Evolutionary conservation across 2,888 invertebrate species (phyloP), one percentile per base, ranked within the genome.

Genomic region (Drepanosiphum platanoidis): DNA sequence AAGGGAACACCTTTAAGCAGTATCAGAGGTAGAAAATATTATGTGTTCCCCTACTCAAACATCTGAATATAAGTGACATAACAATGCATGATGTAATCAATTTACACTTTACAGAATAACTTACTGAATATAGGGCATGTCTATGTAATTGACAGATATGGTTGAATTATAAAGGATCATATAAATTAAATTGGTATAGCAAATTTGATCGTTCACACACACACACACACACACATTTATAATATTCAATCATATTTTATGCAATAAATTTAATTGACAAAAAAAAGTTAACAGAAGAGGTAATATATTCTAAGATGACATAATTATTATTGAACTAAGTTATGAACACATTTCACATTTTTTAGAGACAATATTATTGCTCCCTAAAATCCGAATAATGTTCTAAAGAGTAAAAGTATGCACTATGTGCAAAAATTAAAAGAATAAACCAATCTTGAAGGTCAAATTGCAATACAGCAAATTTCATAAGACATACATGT

Each of bases 201-300:
- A 61, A 61, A 27, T 1, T 61, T 27, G 27, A 3, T 36, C 11
- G 15, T 52, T 36, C 70, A 4, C 9, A 61, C 61, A 61, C 22
- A 58, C 18, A 42, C 36, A 52, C 8, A 11, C 39, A 72, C 7
- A 46, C 42, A 18, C 30, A 58, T 27, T 3, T 58, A 58, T 64
- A 27, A 78, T n/a, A n/a, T 42, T 64, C 27, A 18, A 77, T 77
- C 39, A 61, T 61, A 39, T 39, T 15, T 30, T 64, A 39, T 39
- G 39, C 15, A 61, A 42, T 22, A 30, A 15, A 82, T 72, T 81
- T 58, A 70, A 81, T 81, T 81, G 52, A 81, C 80, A 80, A 18
- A 68, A 70, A 52, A 42, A 81, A 68, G n/a, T 66, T 34, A 32
- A 58, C 39, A 32, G 27, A 34, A 52, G 52, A 52, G 18, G 11